Evolutionary conservation across 2,888 invertebrate genomes (phyloP).

Genomic region (Atethmia centrago): DNA sequence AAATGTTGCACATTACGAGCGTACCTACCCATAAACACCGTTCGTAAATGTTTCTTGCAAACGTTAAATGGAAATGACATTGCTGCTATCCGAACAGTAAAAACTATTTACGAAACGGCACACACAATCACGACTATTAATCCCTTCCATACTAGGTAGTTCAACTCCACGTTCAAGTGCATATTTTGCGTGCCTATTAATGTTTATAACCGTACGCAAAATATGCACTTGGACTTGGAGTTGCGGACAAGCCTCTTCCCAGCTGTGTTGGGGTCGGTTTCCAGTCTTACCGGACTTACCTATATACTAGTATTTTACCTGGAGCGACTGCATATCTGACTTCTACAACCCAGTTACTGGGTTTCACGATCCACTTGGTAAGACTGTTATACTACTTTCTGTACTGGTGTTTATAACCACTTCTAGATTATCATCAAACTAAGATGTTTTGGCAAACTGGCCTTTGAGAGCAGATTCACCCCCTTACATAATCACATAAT

Average conservation of each 20-base stretch:
- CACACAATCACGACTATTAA: background rate
- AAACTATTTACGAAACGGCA: background rate
- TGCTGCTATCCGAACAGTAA: background rate
- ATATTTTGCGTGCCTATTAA: background rate
- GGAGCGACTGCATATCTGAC: background rate
- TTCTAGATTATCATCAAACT: background rate
- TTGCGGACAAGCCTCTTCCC: background rate
- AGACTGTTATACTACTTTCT: background rate
- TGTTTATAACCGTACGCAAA: background rate
- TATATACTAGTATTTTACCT: background rate
- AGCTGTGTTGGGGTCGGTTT: background rate
- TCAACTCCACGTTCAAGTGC: no score
- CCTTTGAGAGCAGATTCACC: background rate
- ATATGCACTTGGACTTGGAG: background rate
- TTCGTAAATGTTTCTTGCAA: background rate
- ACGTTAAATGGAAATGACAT: background rate
- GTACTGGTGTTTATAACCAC: background rate
- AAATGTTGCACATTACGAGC: slow-evolving; percentile 4
- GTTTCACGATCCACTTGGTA: no score
- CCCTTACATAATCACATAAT: background rate
- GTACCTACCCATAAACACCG: background rate
- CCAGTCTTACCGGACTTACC: background rate
- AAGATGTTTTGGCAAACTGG: background rate
- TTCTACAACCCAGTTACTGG: no score
- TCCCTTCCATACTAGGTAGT: background rate